Evolutionary conservation across 2,888 invertebrate genomes (phyloP).

Genomic region (Synergus itoensis): DNA sequence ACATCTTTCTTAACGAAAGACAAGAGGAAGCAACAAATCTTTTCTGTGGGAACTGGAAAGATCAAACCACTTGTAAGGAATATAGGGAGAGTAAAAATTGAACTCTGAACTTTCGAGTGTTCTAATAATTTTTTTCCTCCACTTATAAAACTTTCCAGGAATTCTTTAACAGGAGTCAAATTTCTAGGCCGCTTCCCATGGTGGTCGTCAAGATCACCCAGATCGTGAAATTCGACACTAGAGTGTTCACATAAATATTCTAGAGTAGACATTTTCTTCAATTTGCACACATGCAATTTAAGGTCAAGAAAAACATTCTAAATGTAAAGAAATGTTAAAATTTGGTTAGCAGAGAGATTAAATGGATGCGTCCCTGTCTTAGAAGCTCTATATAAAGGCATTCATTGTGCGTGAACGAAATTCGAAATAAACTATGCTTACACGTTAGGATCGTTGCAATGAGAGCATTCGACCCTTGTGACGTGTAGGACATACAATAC

Average conservation of each 20-base stretch:
- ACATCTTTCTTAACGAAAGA: not conserved
- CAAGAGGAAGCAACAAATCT: not conserved
- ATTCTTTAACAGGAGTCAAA: conserved; percentile 12
- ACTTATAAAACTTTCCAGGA: conserved; percentile 10
- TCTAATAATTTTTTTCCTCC: not conserved
- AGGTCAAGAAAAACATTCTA: too few relatives aligned
- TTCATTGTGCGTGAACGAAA: not conserved
- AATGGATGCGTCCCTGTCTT: not conserved
- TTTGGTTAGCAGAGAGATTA: not conserved
- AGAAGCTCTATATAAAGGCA: not conserved
- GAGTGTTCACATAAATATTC: not conserved
- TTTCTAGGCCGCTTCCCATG: conserved; percentile 27
- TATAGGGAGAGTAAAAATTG: not conserved
- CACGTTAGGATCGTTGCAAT: not conserved
- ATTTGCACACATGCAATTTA: not conserved
- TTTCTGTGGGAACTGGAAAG: not conserved
- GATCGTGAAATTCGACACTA: not conserved
- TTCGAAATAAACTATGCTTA: not conserved
- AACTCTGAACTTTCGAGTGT: not conserved
- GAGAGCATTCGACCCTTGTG: not conserved
- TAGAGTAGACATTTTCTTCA: not conserved
- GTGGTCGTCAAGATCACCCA: not conserved
- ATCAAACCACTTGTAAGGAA: not conserved
- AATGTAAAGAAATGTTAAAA: too few relatives aligned
- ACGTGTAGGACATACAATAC: not conserved